Percentiles rank a stretch among this genome's conserved stretches.
Evolutionary conservation across 2,888 invertebrate genomes (phyloP).

Genomic region (Leucophora obtusa): DNA sequence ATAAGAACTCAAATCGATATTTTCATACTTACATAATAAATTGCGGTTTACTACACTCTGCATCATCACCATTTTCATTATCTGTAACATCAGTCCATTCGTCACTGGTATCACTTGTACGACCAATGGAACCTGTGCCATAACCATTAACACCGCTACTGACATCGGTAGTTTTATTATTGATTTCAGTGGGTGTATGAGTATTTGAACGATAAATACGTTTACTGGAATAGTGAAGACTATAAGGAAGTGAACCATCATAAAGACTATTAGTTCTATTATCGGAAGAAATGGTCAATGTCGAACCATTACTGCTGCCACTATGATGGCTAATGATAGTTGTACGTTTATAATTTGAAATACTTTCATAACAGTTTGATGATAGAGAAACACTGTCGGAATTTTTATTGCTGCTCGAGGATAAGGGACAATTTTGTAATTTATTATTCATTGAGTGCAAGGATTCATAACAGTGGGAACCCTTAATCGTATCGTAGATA

Average conservation of each 20-base stretch:
- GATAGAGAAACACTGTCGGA: constrained; percentile 72
- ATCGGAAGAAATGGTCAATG: constrained; percentile 77
- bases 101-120: constrained; percentile 76
- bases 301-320: constrained; percentile 75
- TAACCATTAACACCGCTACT: constrained; percentile 56
- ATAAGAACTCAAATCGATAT: background rate
- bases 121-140: constrained; percentile 67
- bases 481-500: constrained; percentile 83
- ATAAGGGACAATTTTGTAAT: constrained; percentile 39
- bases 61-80: constrained; percentile 63
- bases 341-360: constrained; percentile 70
- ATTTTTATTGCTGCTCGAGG: constrained; percentile 53
- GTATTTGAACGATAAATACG: constrained; percentile 42
- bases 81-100: constrained; percentile 79
- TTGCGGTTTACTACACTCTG: constrained; percentile 67
- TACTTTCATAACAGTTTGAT: constrained; percentile 78
- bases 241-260: constrained; percentile 69
- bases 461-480: constrained; percentile 78
- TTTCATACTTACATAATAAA: constrained; percentile 77
- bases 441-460: constrained; percentile 64
- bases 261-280: constrained; percentile 78
- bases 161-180: constrained; percentile 65
- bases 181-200: constrained; percentile 6
- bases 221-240: constrained; percentile 44
- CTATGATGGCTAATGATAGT: constrained; percentile 51